Conservation (phyloP, 2,797 vertebrate genomes). For the Hyperoplus immaculatus region DNA sequence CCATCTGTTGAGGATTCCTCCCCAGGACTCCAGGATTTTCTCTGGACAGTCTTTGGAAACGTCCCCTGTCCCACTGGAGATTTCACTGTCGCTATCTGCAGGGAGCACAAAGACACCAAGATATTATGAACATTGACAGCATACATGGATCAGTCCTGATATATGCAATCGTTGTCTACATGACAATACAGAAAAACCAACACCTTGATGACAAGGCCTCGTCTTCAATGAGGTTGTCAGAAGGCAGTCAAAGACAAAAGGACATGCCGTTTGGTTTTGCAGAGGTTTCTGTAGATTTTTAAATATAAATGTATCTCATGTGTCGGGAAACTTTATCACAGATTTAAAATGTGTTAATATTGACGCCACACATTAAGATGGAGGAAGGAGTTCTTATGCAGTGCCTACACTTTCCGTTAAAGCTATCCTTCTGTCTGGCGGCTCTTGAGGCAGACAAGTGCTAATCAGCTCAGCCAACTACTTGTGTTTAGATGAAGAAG, state of each 20-base stretch:
- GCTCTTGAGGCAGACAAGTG: constrained; percentile 63
- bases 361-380: constrained; percentile 41
- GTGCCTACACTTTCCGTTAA: constrained; percentile 71
- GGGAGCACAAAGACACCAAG: constrained; percentile 21
- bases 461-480: constrained; percentile 71
- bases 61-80: constrained; percentile 98
- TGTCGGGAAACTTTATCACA: constrained; percentile 11
- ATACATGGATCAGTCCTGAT: not conserved
- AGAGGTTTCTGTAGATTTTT: not conserved
- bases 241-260: not conserved
- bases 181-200: not conserved
- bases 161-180: not conserved
- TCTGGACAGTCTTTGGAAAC: constrained; percentile 99
- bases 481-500: constrained; percentile 68
- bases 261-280: not conserved
- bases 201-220: not conserved
- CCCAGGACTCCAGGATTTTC: constrained; percentile 98
- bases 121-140: not conserved
- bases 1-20: constrained; percentile 95
- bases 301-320: not conserved
- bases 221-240: not conserved
- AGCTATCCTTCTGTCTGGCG: constrained; percentile 43
- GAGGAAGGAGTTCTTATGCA: constrained; percentile 47
- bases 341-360: constrained; percentile 45
- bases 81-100: constrained; percentile 96